Base-by-base conservation (phyloP, 2,113 vertebrate genomes). In the Macquaria ambigua region DNA sequence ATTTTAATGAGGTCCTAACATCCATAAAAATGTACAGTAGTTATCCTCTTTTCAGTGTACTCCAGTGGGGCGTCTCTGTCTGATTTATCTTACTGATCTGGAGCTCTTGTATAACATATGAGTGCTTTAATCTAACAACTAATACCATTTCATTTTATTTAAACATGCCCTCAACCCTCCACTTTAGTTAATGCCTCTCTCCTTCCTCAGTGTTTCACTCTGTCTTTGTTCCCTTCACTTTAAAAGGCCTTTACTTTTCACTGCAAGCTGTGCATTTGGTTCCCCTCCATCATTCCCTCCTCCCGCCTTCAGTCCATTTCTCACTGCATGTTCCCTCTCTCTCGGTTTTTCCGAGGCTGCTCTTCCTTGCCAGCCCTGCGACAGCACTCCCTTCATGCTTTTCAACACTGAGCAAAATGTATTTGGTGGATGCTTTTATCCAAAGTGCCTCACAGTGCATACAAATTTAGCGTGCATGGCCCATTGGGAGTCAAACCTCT, bases 341-440 rank as follows among this genome's bases (percentile, higher is more conserved):
- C 46, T 48, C 15, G 2, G 1, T 39, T 84, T 56, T 73, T 79
- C 43, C 8, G 0, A 48, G 18, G 62, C 70, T 62, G 31, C 73
- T 72, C 53, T 77, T 48, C 82, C 66, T 63, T 66, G 75, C 76
- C 87, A 86, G 23, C 61, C 55, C 58, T 73, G 77, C 69, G 7
- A 79, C 81, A 74, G 76, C 61, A 39, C 58, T 86, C 63, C 73
- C 79, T 74, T 79, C 77, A 69, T 85, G 81, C 81, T 80, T 85
- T 86, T 83, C 59, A 78, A 37, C 43, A 53, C 11, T 16, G 69
- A 88, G 53, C 70, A 52, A 80, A 89, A 89, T 79, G 73, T 86
- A 77, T 92, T 86, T 79, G 80, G 59, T 73, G 58, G 79, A 89
- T 69, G 90, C 88, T 91, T 93, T 92, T 90, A 92, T 87, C 81